Percentiles rank a stretch among this genome's conserved stretches.
These are phyloP conservation scores for Salticus scenicus DNA, from an alignment of 2,888 invertebrate species.

Conservation along the genomic window DNA sequence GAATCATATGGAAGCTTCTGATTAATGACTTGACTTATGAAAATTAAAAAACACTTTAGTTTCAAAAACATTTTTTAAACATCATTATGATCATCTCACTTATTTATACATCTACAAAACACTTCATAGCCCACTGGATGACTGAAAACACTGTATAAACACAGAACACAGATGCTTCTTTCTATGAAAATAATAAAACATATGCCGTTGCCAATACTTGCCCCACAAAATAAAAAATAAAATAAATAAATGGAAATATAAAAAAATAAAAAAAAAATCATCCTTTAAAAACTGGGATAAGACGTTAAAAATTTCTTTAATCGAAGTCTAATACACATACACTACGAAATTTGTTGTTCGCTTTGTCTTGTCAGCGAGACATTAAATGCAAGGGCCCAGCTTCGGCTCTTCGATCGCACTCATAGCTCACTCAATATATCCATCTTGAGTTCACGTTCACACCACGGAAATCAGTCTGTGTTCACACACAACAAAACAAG, in stretches of 20 bases:
- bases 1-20: background rate
- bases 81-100: too few species aligned
- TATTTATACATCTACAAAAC: too few species aligned
- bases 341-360: conserved; percentile 34
- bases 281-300: conserved; percentile 34
- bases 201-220: conserved; percentile 28
- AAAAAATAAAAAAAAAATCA: too few species aligned
- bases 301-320: conserved; percentile 45
- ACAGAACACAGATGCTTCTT: too few species aligned
- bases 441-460: conserved; percentile 43
- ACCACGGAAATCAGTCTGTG: too few species aligned
- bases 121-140: too few species aligned
- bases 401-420: conserved; percentile 60
- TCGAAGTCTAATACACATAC: conserved; percentile 42
- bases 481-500: too few species aligned
- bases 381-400: conserved; percentile 39
- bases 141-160: too few species aligned
- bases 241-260: too few species aligned
- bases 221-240: conserved; percentile 22
- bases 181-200: background rate
- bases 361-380: conserved; percentile 59
- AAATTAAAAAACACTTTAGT: background rate
- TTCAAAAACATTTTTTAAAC: too few species aligned
- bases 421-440: conserved; percentile 53
- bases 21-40: background rate